phyloP scores from a whole-genome alignment of 1,140 invertebrate genomes.

The Helicoverpa armigera region DNA sequence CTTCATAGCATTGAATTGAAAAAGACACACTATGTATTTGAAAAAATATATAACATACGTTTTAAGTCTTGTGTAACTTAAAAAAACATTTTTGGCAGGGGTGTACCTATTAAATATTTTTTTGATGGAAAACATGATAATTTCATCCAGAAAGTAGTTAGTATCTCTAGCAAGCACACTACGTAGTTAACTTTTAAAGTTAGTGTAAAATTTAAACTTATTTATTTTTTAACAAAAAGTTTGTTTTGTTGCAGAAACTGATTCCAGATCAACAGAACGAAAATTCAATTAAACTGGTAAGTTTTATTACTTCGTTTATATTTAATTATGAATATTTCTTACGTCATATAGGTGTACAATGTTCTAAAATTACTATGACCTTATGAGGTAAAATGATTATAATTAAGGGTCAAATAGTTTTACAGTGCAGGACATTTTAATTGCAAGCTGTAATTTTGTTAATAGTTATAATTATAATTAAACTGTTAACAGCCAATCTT shows the following conservation, averaged over 20 bases:
- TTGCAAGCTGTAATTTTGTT: slow-evolving; percentile 17
- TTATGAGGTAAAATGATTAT: not conserved
- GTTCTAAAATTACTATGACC: not conserved
- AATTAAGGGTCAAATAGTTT: not conserved
- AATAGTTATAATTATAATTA: slow-evolving; percentile 6
- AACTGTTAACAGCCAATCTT: not conserved
- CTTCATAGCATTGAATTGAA: not conserved
- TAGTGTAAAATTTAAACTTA: not conserved
- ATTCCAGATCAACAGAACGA: slow-evolving; percentile 28
- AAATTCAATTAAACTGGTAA: slow-evolving; percentile 10
- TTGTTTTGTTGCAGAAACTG: not conserved
- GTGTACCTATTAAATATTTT: no score
- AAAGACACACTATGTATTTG: not conserved
- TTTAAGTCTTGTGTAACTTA: no score
- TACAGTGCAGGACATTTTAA: slow-evolving; percentile 28
- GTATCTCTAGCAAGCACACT: no score
- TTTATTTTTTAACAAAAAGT: not conserved
- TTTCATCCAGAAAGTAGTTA: no score
- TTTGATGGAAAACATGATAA: no score
- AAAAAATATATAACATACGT: no score
- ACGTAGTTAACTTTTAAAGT: no score
- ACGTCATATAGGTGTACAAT: not conserved
- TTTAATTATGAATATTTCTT: not conserved
- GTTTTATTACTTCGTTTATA: not conserved
- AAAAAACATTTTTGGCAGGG: no score